Conservation (phyloP, 1,140 invertebrate genomes). For the Lasioglossum albipes region DNA sequence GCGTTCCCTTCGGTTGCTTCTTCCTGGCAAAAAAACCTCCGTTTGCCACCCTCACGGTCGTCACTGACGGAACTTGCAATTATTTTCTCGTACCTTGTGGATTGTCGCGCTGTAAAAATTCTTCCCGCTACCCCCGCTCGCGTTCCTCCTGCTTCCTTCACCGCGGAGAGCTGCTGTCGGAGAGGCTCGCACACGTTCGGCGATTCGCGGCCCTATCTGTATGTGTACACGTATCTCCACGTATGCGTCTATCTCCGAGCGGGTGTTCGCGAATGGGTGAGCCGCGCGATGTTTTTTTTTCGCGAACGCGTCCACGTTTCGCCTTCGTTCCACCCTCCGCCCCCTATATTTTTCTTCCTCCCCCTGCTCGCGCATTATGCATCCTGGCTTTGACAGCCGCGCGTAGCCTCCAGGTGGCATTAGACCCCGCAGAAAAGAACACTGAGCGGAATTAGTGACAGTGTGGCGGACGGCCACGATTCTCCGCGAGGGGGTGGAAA, state of each 20-base stretch:
- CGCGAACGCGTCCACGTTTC: neutral
- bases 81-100: conserved; percentile 71
- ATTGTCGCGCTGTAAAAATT: conserved; percentile 75
- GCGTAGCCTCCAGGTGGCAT: conserved; percentile 64
- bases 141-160: neutral
- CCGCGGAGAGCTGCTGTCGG: neutral
- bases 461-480: conserved; percentile 32
- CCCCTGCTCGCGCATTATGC: conserved; percentile 56
- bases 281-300: neutral
- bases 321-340: conserved; percentile 28
- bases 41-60: conserved; percentile 15
- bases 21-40: conserved; percentile 39
- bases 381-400: conserved; percentile 39
- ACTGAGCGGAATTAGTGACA: conserved; percentile 44
- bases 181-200: neutral
- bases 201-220: neutral
- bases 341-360: conserved; percentile 52
- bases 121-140: conserved; percentile 28
- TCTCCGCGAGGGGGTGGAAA: conserved; percentile 15
- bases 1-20: conserved; percentile 29
- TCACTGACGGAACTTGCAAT: conserved; percentile 66
- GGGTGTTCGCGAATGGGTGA: neutral
- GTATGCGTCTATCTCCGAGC: neutral
- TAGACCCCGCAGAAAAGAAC: conserved; percentile 62
- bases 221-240: too few species aligned